phyloP scores from a whole-genome alignment of 2,888 invertebrate species.

The Polyploca ridens region DNA sequence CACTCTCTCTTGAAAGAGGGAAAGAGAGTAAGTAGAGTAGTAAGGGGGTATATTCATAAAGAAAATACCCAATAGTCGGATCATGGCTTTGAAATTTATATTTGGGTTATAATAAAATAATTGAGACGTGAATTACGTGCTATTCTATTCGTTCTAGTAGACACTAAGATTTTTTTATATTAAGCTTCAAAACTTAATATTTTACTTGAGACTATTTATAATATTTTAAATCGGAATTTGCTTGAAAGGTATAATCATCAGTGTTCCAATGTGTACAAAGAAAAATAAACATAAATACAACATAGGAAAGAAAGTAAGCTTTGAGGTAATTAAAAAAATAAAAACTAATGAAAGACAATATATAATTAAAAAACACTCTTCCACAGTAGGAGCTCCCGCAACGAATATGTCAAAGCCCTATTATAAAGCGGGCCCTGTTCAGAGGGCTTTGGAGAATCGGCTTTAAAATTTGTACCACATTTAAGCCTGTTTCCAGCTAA shows the following conservation, averaged over 20 bases:
- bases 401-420: conserved; percentile 56
- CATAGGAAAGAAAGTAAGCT: conserved; percentile 14
- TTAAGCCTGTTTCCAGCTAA: conserved; percentile 60
- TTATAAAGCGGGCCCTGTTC: conserved; percentile 58
- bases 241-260: neutral
- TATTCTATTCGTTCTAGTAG: too few relatives aligned
- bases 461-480: conserved; percentile 71
- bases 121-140: too few relatives aligned
- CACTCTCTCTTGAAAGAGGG: too few relatives aligned
- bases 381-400: conserved; percentile 38
- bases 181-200: too few relatives aligned
- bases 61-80: too few relatives aligned
- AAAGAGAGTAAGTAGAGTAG: too few relatives aligned
- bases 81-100: too few relatives aligned
- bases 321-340: conserved; percentile 15
- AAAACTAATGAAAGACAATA: conserved; percentile 27
- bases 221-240: too few relatives aligned
- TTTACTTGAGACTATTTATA: too few relatives aligned
- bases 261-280: neutral
- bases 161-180: too few relatives aligned
- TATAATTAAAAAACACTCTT: conserved; percentile 25
- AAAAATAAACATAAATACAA: conserved; percentile 1
- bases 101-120: too few relatives aligned
- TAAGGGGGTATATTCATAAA: too few relatives aligned
- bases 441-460: conserved; percentile 58